These are phyloP conservation scores for Exephanes ischioxanthus DNA, from an alignment of 2,888 invertebrate species.

Conservation along the genomic window DNA sequence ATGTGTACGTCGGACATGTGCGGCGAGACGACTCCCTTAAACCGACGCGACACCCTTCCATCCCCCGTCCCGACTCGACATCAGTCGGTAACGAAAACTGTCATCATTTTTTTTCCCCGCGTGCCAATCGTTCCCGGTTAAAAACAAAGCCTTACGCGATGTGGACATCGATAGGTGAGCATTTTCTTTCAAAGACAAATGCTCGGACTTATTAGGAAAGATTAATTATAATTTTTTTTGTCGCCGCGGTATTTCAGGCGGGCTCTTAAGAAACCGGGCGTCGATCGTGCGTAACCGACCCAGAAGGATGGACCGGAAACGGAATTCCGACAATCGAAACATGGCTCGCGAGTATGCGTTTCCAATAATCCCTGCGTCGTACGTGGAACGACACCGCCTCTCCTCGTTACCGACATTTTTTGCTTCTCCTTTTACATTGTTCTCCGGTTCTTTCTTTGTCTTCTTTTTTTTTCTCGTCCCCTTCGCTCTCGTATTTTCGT, in stretches of 20 bases:
- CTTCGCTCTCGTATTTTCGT: constrained; percentile 53
- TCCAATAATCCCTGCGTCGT: constrained; percentile 43
- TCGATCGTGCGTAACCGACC: neutral
- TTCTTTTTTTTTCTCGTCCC: constrained; percentile 23
- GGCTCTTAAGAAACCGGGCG: neutral
- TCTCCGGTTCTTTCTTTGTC: neutral
- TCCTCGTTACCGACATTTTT: constrained; percentile 73
- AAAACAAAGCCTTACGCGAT: neutral
- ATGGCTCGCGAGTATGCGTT: constrained; percentile 3
- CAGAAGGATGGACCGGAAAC: neutral
- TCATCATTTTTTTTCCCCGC: no score
- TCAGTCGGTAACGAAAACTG: neutral
- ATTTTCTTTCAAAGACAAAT: neutral
- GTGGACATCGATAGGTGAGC: neutral
- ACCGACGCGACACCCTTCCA: neutral
- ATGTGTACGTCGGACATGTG: no score
- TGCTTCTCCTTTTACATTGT: constrained; percentile 8
- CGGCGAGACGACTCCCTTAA: no score
- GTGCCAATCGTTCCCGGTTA: no score
- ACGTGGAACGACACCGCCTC: constrained; percentile 73
- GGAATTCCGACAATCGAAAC: constrained; percentile 1
- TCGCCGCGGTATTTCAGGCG: no score
- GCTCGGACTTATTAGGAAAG: neutral
- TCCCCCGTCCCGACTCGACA: no score
- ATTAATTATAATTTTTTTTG: neutral